Evolutionary conservation across 2,113 vertebrate species (phyloP).

Genomic region (Brachypodius melanocephalos): DNA sequence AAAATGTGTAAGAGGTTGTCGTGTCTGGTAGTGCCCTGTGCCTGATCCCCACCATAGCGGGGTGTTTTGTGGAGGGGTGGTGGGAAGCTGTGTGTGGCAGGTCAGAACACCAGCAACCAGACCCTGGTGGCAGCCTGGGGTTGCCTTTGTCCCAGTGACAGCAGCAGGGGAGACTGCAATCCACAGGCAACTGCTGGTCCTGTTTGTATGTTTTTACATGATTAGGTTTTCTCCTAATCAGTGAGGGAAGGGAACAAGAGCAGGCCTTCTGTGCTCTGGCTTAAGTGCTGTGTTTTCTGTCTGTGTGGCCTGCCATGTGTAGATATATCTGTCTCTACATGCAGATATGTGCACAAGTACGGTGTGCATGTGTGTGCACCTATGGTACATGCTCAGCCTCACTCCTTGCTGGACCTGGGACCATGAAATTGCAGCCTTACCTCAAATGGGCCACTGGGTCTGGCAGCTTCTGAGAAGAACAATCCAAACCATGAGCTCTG

Average conservation of each 20-base stretch:
- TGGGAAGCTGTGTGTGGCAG: background rate
- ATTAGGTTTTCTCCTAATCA: background rate
- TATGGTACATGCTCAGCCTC: background rate
- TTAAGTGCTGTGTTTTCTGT: background rate
- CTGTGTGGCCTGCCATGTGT: background rate
- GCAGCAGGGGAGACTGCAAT: background rate
- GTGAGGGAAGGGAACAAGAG: background rate
- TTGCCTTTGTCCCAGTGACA: background rate
- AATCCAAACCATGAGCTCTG: background rate
- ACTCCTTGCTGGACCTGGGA: background rate
- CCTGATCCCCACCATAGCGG: background rate
- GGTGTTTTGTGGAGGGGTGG: background rate
- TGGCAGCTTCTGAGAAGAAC: background rate
- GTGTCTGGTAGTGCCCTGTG: background rate
- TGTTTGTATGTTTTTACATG: background rate
- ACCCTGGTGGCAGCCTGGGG: fast-evolving
- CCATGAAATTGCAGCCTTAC: background rate
- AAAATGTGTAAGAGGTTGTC: background rate
- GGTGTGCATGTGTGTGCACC: too few relatives aligned
- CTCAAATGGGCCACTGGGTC: background rate
- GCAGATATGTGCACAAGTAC: too few relatives aligned
- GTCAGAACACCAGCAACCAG: background rate
- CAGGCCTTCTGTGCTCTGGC: background rate
- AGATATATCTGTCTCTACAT: background rate
- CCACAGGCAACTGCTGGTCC: background rate